These are phyloP conservation scores for Melanerpes formicivorus DNA, from an alignment of 2,113 vertebrate species.

Conservation along the genomic window DNA sequence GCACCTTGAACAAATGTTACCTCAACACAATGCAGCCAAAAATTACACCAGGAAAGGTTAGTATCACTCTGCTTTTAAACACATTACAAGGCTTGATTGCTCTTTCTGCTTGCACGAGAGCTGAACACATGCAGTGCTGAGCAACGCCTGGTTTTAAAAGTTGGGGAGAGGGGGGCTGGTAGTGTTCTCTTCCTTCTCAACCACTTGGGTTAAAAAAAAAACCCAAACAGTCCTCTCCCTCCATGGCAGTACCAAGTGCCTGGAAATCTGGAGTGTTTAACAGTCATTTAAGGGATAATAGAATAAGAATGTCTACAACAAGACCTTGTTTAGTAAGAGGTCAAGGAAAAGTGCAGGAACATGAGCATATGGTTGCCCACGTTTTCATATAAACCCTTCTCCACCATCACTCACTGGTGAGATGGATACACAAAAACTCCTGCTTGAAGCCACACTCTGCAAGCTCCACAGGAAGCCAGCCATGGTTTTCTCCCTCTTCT, in stretches of 20 bases:
- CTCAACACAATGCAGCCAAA: neutral
- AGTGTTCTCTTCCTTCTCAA: neutral
- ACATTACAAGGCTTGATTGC: neutral
- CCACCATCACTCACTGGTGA: neutral
- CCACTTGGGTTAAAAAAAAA: neutral
- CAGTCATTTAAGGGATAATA: neutral
- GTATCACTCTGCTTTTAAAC: neutral
- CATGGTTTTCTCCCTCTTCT: neutral
- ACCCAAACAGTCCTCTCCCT: neutral
- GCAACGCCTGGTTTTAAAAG: neutral
- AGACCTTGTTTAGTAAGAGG: neutral
- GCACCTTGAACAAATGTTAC: neutral
- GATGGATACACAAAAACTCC: neutral
- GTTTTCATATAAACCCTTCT: neutral
- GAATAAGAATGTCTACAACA: neutral
- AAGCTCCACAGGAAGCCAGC: neutral
- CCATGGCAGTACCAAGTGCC: neutral
- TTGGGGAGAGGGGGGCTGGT: neutral
- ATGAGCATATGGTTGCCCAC: fast-evolving
- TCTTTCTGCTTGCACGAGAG: neutral
- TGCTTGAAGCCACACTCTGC: neutral
- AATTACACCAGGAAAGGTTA: neutral
- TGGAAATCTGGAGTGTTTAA: neutral
- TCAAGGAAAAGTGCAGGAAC: neutral
- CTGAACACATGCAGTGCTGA: neutral